Evolutionary conservation across 2,888 invertebrate genomes (phyloP).

Genomic region (Latrodectus elegans): DNA sequence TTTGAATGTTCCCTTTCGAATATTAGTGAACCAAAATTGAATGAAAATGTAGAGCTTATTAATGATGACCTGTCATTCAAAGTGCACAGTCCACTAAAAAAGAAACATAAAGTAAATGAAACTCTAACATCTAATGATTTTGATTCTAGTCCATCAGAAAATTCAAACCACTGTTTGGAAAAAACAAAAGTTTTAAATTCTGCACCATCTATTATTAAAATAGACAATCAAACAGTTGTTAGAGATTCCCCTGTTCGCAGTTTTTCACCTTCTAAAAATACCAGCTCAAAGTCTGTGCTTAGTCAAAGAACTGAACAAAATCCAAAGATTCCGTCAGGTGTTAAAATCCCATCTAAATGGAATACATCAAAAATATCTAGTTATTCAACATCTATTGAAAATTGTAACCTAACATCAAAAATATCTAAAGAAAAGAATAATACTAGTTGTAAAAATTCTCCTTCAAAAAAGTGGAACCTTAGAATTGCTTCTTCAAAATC

Average conservation of each 20-base stretch:
- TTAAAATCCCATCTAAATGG: constrained; percentile 56
- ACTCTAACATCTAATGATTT: not conserved
- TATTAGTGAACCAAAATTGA: not conserved
- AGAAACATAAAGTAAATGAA: not conserved
- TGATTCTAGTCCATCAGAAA: not conserved
- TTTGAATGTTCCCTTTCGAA: not conserved
- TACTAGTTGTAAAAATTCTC: not conserved
- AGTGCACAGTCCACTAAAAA: not conserved
- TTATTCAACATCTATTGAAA: constrained; percentile 43
- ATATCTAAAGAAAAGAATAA: not conserved
- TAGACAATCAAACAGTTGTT: not conserved
- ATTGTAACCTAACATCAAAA: not conserved
- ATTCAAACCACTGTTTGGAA: not conserved
- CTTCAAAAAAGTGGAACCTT: not conserved
- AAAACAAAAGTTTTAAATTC: not conserved
- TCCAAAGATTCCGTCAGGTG: constrained; percentile 51
- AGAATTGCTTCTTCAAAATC: not conserved
- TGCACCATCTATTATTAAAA: too few relatives aligned
- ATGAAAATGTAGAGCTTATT: not conserved
- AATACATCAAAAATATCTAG: constrained; percentile 39
- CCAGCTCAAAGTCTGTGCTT: not conserved
- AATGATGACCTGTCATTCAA: not conserved
- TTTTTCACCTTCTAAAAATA: not conserved
- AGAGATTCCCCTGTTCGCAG: constrained; percentile 1
- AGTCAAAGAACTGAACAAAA: constrained; percentile 20